Conservation (phyloP, 1,140 invertebrate genomes). For the Druon quercuslanigerum region DNA sequence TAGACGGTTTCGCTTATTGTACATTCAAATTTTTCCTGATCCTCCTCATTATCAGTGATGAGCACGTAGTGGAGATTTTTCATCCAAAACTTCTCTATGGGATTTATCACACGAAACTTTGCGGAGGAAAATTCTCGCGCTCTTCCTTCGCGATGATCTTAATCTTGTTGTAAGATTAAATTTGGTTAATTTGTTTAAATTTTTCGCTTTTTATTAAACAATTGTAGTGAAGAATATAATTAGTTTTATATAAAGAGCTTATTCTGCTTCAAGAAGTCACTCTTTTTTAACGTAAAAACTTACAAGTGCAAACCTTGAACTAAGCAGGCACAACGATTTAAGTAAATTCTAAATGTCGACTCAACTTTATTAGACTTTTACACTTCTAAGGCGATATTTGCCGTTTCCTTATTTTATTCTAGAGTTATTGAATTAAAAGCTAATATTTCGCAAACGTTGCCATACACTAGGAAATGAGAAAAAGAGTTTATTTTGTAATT, state of each 20-base stretch:
- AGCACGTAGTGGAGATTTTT: neutral
- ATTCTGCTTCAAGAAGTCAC: neutral
- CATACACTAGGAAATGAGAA: no score
- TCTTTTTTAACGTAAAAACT: constrained; percentile 25
- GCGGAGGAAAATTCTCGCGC: neutral
- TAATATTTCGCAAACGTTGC: no score
- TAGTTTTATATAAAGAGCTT: constrained; percentile 19
- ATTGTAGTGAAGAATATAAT: neutral
- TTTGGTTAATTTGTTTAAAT: neutral
- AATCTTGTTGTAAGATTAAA: neutral
- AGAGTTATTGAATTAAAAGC: neutral
- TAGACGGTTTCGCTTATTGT: constrained; percentile 7
- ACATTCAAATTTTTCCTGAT: neutral
- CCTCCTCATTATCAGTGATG: constrained; percentile 1
- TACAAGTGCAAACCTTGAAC: constrained; percentile 30
- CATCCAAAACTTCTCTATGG: neutral
- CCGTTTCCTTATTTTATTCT: constrained; percentile 1
- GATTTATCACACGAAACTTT: constrained; percentile 1
- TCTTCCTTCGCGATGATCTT: neutral
- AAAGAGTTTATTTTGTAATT: no score
- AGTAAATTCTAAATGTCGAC: constrained; percentile 21
- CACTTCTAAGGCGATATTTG: constrained; percentile 1
- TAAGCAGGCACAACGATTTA: constrained; percentile 28
- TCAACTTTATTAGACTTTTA: constrained; percentile 22
- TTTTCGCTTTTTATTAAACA: neutral